These are phyloP conservation scores for Ctenicera cuprea DNA, from an alignment of 2,888 invertebrate genomes.

Conservation along the genomic window DNA sequence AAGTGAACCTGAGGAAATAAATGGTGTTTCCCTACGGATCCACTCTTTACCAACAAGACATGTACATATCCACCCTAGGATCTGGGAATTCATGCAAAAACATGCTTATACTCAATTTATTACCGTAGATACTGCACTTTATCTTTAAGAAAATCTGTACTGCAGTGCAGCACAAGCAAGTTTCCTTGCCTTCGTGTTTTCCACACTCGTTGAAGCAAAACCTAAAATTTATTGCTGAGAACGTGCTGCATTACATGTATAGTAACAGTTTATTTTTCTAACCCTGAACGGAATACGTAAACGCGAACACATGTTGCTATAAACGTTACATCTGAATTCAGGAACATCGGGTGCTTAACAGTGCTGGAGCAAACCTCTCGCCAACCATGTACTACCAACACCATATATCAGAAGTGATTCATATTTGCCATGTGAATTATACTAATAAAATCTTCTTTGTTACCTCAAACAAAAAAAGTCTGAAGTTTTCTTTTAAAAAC, in stretches of 20 bases:
- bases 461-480: too few species aligned
- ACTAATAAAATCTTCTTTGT: too few species aligned
- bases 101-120: conserved; percentile 5
- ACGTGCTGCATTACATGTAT: conserved; percentile 20
- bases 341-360: conserved; percentile 12
- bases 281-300: conserved; percentile 9
- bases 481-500: too few species aligned
- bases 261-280: conserved; percentile 28
- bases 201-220: conserved; percentile 13
- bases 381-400: too few species aligned
- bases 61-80: not conserved
- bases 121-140: conserved; percentile 7
- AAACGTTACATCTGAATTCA: not conserved
- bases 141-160: conserved; percentile 1
- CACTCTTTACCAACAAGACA: too few species aligned
- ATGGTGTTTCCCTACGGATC: too few species aligned
- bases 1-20: not conserved
- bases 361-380: too few species aligned
- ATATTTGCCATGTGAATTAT: too few species aligned
- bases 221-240: conserved; percentile 17
- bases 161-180: conserved; percentile 22
- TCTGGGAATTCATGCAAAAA: not conserved
- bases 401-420: too few species aligned
- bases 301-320: conserved; percentile 24
- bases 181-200: not conserved